Evolutionary conservation across 2,113 vertebrate species (phyloP).

Genomic region (Ondatra zibethicus): DNA sequence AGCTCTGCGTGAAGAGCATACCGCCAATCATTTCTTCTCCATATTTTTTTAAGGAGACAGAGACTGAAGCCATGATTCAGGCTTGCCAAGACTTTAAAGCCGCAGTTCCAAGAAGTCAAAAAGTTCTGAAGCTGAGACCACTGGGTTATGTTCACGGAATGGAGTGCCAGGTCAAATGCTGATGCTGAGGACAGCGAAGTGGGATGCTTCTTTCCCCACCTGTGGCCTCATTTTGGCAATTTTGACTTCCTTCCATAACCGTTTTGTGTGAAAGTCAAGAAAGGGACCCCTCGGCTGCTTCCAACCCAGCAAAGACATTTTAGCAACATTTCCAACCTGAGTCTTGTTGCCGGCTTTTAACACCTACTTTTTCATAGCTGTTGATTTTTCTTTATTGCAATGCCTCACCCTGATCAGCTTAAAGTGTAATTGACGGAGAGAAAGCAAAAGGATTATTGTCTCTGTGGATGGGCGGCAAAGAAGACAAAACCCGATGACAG

Average conservation of each 20-base stretch:
- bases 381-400: constrained; percentile 58
- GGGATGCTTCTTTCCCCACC: not conserved
- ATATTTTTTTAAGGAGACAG: constrained; percentile 58
- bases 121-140: constrained; percentile 56
- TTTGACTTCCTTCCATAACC: not conserved
- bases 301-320: not conserved
- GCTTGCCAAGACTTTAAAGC: constrained; percentile 60
- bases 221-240: not conserved
- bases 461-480: constrained; percentile 20
- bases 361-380: constrained; percentile 9
- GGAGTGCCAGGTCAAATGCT: constrained; percentile 1
- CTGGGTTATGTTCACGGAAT: constrained; percentile 35
- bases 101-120: constrained; percentile 66
- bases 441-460: constrained; percentile 44
- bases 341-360: constrained; percentile 53
- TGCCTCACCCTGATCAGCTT: constrained; percentile 24
- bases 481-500: constrained; percentile 45
- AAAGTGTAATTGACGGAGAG: constrained; percentile 13
- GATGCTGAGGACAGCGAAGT: not conserved
- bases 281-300: not conserved
- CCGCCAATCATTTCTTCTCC: constrained; percentile 60
- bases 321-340: not conserved
- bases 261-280: not conserved
- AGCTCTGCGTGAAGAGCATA: constrained; percentile 38
- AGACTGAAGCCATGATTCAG: constrained; percentile 18